A percentile compares a stretch with the other conserved stretches of the same genome.
These are phyloP conservation scores for Yasuhikotakia modesta DNA, from an alignment of 2,797 vertebrate species.

Conservation along the genomic window DNA sequence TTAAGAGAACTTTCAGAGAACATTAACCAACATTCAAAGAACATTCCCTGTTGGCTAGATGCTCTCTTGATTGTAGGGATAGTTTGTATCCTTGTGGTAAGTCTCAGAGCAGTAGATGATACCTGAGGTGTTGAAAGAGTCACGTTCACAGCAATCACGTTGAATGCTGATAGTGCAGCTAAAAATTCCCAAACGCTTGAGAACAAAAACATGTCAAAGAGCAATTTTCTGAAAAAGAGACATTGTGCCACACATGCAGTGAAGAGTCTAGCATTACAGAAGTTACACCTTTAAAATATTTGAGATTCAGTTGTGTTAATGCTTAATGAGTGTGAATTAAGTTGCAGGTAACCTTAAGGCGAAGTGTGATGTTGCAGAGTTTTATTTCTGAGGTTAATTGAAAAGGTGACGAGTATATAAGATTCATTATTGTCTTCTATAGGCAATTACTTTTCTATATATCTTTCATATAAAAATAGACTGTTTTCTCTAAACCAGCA, in stretches of 20 bases:
- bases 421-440: not conserved
- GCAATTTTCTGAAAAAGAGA: not conserved
- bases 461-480: not conserved
- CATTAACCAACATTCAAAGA: too few relatives aligned
- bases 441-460: not conserved
- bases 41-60: too few relatives aligned
- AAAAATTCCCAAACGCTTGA: too few relatives aligned
- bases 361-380: not conserved
- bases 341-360: not conserved
- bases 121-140: too few relatives aligned
- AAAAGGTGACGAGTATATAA: not conserved
- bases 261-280: not conserved
- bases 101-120: too few relatives aligned
- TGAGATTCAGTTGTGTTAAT: not conserved
- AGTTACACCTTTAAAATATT: constrained; percentile 1
- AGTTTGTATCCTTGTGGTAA: too few relatives aligned
- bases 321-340: not conserved
- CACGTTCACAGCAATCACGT: too few relatives aligned
- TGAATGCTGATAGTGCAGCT: too few relatives aligned
- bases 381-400: not conserved
- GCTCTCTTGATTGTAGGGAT: too few relatives aligned
- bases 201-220: not conserved
- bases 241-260: not conserved
- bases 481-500: not conserved
- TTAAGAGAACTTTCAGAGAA: too few relatives aligned